Base-by-base conservation (phyloP, 2,113 vertebrate species). In the Mandrillus leucophaeus region DNA sequence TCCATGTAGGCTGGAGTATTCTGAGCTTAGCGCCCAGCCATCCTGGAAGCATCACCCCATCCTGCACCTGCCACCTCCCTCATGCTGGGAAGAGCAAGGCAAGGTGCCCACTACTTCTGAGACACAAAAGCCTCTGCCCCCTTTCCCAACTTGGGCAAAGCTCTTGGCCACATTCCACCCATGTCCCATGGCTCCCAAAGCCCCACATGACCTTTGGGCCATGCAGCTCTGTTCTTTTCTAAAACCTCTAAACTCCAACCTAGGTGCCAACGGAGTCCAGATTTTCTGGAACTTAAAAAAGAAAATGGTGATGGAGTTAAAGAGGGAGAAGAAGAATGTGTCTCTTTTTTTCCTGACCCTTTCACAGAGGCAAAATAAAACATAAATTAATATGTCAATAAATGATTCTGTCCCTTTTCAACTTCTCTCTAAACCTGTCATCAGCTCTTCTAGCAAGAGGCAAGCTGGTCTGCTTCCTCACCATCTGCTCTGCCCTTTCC, bases 41-140 rank as follows among this genome's bases (percentile, higher is more conserved):
- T 2, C 48, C 20, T 1, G 10, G 23, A 22, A 20, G 17, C 27
- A 10, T 3, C 27, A 5, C 16, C 17, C 38, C 3, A 32, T 6
- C 48, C 13, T 1, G 23, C 6, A 50, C 35, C 16, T 13, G 23
- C 35, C 45, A 50, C 2, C 35, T 55, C 2, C 72, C 57, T 23
- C 9, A 3, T 35, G 18, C 45, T 10, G 14, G 27, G 35, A 57
- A 43, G 23, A 38, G 57, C 45, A 35, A 64, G 25, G 22, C 40
- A 48, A 76, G 32, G 22, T 0, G 20, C 23, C 48, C 38, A 4
- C 66, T 6, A 17, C 6, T 66, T n/a, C n/a, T 35, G 45, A 52
- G 25, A 52, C 17, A n/a, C 55, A n/a, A 40, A 50, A 40, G 9
- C 22, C 22, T 70, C 16, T 59, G 16, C 45, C n/a, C 27, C 18